Base-by-base conservation (phyloP, 2,797 vertebrate species). In the Melanogrammus aeglefinus region DNA sequence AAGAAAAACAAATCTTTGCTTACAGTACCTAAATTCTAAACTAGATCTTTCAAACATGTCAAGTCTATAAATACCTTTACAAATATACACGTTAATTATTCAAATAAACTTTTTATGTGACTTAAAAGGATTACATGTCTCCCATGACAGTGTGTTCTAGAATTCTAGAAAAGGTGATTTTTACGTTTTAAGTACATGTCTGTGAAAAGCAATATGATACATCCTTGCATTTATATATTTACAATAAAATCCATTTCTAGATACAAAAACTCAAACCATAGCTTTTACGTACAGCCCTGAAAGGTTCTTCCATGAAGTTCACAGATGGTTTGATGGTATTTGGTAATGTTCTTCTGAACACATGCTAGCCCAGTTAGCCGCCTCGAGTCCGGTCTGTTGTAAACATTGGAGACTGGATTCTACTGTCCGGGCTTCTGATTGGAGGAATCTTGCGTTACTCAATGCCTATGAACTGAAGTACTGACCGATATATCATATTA, bases 11-110 rank as follows among this genome's bases (percentile, higher is more conserved):
- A 88, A 86, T 91, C 83, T 92, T 94, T 92, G 95, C 91, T 91
- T 96, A 96, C 94, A 96, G 94, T 95, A 96, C 93, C 93, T 94
- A 93, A 91, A 94, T 41, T 0, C 94, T 95, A 95, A 79, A 88
- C 93, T 94, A 94, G 75, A 93, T 89, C 91, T 94, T 95, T 94
- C 88, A 85, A 95, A 92, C 94, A 93, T 95, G 94, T 93, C 95
- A 95, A 89, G 93, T 94, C 94, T 96, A 97, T 98, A 98, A 98
- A 98, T 97, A 99, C 93, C 96, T 98, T 97, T 97, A 98, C 97
- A 97, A 96, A 98, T 96, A 96, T 96, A 97, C 97, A 97, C 51
- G 93, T 95, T 96, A 96, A 95, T 92, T 90, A 91, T 85, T 93
- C 92, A 95, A 94, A 94, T 95, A 96, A 95, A 96, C 87, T 89